Evolutionary conservation across 2,888 invertebrate genomes (phyloP), one percentile per base, ranked within the genome.

Genomic region (Dimorphilus gyrociliatus): DNA sequence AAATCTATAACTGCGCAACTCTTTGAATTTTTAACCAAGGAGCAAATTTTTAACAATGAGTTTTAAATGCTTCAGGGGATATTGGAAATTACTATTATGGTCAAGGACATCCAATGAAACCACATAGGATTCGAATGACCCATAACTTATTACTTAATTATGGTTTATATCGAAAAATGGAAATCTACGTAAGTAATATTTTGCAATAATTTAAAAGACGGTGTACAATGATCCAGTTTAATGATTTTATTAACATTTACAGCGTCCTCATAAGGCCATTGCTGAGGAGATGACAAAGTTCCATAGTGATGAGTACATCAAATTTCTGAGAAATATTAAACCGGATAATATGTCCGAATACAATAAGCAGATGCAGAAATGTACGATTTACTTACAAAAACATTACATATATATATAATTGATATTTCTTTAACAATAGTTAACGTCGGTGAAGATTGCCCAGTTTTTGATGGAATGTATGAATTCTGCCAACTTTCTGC

Each of bases 1-100:
- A n/a, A n/a, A n/a, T n/a, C n/a, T n/a, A n/a, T n/a, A n/a, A n/a
- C n/a, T n/a, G n/a, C n/a, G n/a, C n/a, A n/a, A n/a, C n/a, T n/a
- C n/a, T n/a, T n/a, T n/a, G n/a, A n/a, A n/a, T n/a, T n/a, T n/a
- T n/a, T n/a, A n/a, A n/a, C n/a, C n/a, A n/a, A n/a, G n/a, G n/a
- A n/a, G n/a, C 10, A 8, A 21, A 21, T 21, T 21, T 10, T 21
- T 10, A 8, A 10, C 8, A 10, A 10, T 21, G 12, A 21, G 8
- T 10, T n/a, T n/a, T n/a, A n/a, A n/a, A n/a, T n/a, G n/a, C n/a
- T n/a, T n/a, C n/a, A 88, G 90, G 88, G 68, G 94, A 97, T 65
- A 90, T 97, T 55, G 94, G 94, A 12, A 97, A 97, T 66, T 97
- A 94, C 63, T 94, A 97, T 62, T 99, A 97, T 76, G 92, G 90